Base-by-base conservation (phyloP, 1,140 invertebrate genomes). In the Brachystomella parvula region DNA sequence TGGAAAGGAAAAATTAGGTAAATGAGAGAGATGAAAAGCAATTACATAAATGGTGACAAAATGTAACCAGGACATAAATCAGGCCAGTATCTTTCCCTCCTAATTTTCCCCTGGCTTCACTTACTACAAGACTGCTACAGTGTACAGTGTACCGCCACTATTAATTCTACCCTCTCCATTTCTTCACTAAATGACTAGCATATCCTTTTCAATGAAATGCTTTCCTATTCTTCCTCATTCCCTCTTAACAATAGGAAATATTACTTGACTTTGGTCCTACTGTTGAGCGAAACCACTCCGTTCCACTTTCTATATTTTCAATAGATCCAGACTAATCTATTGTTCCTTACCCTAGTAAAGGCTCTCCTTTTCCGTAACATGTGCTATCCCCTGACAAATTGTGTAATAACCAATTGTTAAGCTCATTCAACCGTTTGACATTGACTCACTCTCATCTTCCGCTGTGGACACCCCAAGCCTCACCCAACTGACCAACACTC, bases 1-100 rank as follows among this genome's bases (percentile, higher is more conserved):
- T 21, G 30, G 39, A 44, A 29, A 31, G 28, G 60, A 39, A 29
- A 33, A 62, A 39, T 39, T 26, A 64, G 19, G 39, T 26, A 65
- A 35, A 61, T 65, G 49, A 65, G 63, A 30, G 24, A 30, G 39
- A 44, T 61, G 56, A 64, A 63, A 65, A 61, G 21, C 64, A 59
- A 59, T 65, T 65, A 35, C 57, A 65, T 49, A 61, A 65, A 65
- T 61, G 47, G 56, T 65, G 59, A 65, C 59, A 47, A 65, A 65
- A 63, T 61, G 57, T 39, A 44, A 61, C 33, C 56, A 65, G 33
- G 57, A 28, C 56, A 65, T 61, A 65, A 57, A 47, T 44, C 64
- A 44, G 0, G 39, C 28, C n/a, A 58, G 57, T 32, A 59, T 28
- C 35, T 53, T 6, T 53, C 6, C 49, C 49, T n/a, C 49, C 24